These are phyloP conservation scores for Epizoanthus rinbou DNA, from an alignment of 92 coral and sea anemone species.

Conservation along the genomic window DNA sequence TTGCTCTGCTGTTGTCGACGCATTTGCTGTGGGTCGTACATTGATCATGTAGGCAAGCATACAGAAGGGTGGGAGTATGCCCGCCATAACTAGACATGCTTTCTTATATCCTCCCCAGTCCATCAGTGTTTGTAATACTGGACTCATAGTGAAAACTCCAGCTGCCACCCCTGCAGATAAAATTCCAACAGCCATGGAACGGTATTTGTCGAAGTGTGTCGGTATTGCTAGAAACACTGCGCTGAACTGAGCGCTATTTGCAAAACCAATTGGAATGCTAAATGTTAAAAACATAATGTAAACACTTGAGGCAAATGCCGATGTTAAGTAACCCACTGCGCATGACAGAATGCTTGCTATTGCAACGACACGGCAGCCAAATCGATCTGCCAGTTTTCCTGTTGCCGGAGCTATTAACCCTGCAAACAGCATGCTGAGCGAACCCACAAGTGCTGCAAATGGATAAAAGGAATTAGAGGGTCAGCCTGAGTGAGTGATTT, in stretches of 20 bases:
- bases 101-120: conserved; percentile 15
- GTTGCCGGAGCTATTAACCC: not conserved
- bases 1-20: no score
- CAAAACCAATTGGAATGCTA: conserved; percentile 3
- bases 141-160: not conserved
- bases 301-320: not conserved
- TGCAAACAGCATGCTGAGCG: not conserved
- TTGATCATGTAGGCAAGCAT: not conserved
- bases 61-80: not conserved
- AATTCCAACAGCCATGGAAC: not conserved
- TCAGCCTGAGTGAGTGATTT: no score
- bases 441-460: conserved; percentile 4
- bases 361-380: not conserved
- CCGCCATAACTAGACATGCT: not conserved
- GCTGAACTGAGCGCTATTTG: not conserved
- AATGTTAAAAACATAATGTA: not conserved
- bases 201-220: conserved; percentile 3
- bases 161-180: not conserved
- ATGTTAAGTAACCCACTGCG: not conserved
- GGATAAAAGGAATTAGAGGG: not conserved
- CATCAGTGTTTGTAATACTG: not conserved
- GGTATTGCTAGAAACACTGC: not conserved
- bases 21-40: not conserved
- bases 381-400: not conserved
- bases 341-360: not conserved